A percentile compares a stretch with the other conserved stretches of the same genome.
phyloP scores from a whole-genome alignment of 2,888 invertebrate genomes.

The Diaprepes abbreviatus region DNA sequence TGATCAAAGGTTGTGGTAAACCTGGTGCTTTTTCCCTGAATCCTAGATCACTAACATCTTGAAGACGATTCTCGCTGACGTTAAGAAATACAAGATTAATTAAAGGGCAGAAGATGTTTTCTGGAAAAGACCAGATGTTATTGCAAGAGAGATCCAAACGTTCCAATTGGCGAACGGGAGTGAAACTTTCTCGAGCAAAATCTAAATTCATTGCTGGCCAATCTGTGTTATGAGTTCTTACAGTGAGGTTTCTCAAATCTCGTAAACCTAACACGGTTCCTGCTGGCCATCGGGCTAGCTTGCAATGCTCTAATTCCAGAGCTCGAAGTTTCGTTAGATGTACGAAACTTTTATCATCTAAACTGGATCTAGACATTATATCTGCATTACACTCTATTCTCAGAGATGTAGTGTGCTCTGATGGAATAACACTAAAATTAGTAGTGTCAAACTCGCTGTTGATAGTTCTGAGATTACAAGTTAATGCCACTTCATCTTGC shows the following conservation, averaged over 20 bases:
- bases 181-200: constrained; percentile 83
- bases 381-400: constrained; percentile 85
- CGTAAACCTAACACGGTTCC: constrained; percentile 84
- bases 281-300: constrained; percentile 85
- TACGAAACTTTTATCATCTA: constrained; percentile 83
- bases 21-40: constrained; percentile 79
- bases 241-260: constrained; percentile 86
- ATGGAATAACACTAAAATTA: constrained; percentile 88
- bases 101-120: constrained; percentile 86
- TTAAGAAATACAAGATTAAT: constrained; percentile 85
- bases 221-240: constrained; percentile 86
- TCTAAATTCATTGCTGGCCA: constrained; percentile 89
- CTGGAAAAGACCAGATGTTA: constrained; percentile 91
- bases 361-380: constrained; percentile 83
- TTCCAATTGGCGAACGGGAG: constrained; percentile 83
- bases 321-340: constrained; percentile 85
- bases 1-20: constrained; percentile 76
- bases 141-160: constrained; percentile 88
- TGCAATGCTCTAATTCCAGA: constrained; percentile 87
- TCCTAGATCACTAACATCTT: constrained; percentile 89
- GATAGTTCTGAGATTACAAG: constrained; percentile 85
- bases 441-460: constrained; percentile 91
- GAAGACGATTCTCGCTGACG: constrained; percentile 88
- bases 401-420: constrained; percentile 85
- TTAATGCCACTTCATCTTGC: constrained; percentile 80